Evolutionary conservation across 1,140 invertebrate species (phyloP), one percentile per base, ranked within the genome.

Genomic region (Delia radicum): DNA sequence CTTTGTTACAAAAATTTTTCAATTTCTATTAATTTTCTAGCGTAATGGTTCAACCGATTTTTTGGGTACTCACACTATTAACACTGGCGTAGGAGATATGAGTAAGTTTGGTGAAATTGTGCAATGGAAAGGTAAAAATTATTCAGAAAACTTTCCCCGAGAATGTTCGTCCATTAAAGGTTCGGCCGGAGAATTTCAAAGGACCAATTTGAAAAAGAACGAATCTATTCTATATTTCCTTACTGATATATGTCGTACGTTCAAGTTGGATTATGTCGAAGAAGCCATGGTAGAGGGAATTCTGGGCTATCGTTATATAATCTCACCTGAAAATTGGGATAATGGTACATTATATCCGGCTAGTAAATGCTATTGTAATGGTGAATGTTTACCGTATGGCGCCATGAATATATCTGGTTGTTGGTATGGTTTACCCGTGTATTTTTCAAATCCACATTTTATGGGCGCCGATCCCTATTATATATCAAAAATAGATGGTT

Each of bases 361-460:
- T 15, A 92, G 93, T 80, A 85, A 88, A 10, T 94, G 93, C 78
- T 93, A 88, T 82, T 93, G 92, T 81, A 88, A 89, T 76, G 92
- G 91, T 0, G 89, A 90, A 76, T 93, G 92, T 80, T 85, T 87
- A 4, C 92, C 92, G 15, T 87, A 87, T 2, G 93, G 93, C 2
- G 85, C 89, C 0, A 87, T 92, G 79, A 91, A 93, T 82, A 90
- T 93, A 15, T 90, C 91, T 1, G 83, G 87, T n/a, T 93, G 92
- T 76, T 89, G 91, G 80, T 92, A 86, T 81, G 91, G 91, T 18
- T 90, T 93, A 10, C 95, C 95, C 0, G 90, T 93, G 2, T 95
- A 93, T 79, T 87, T 95, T 21, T 95, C 95, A 12, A 91, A 92
- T 78, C 95, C 96, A 0, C 95, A 98, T 87, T 97, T 95, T 88